Evolutionary conservation across 2,888 invertebrate genomes (phyloP).

Genomic region (Pogonocherus hispidulus): DNA sequence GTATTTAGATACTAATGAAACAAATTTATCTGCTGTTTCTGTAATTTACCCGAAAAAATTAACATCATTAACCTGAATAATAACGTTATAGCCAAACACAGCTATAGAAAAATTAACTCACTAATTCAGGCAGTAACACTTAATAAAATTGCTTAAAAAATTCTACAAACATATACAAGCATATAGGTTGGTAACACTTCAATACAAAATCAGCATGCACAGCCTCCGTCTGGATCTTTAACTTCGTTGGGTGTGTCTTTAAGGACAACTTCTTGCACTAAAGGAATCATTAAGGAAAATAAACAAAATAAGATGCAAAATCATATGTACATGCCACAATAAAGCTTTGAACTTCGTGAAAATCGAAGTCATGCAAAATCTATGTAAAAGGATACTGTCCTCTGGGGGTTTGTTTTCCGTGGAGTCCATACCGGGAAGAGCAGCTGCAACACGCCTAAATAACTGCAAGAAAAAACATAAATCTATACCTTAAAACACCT

Average conservation of each 20-base stretch:
- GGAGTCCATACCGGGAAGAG: slow-evolving; percentile 98
- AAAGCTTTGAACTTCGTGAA: too few relatives aligned
- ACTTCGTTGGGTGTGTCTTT: slow-evolving; percentile 96
- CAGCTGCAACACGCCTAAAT: slow-evolving; percentile 97
- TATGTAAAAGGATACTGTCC: slow-evolving; percentile 90
- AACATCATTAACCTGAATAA: neutral
- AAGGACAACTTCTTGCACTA: slow-evolving; percentile 99
- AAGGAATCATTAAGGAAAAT: slow-evolving; percentile 75
- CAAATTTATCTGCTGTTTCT: too few relatives aligned
- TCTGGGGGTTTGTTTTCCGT: slow-evolving; percentile 95
- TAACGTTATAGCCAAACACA: neutral
- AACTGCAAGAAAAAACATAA: slow-evolving; percentile 76
- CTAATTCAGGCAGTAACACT: slow-evolving; percentile 16
- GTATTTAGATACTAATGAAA: too few relatives aligned
- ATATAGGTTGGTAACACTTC: slow-evolving; percentile 40
- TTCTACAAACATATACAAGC: slow-evolving; percentile 39
- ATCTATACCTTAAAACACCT: neutral
- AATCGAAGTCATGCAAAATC: slow-evolving; percentile 40
- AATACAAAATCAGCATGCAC: slow-evolving; percentile 79
- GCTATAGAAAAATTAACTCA: slow-evolving; percentile 6
- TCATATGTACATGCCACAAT: slow-evolving; percentile 39
- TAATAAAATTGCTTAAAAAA: slow-evolving; percentile 23
- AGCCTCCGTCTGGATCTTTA: slow-evolving; percentile 93
- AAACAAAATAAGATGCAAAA: slow-evolving; percentile 57
- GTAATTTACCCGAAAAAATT: too few relatives aligned